Conservation (phyloP, 2,797 vertebrate species). For the Perodicticus potto region DNA sequence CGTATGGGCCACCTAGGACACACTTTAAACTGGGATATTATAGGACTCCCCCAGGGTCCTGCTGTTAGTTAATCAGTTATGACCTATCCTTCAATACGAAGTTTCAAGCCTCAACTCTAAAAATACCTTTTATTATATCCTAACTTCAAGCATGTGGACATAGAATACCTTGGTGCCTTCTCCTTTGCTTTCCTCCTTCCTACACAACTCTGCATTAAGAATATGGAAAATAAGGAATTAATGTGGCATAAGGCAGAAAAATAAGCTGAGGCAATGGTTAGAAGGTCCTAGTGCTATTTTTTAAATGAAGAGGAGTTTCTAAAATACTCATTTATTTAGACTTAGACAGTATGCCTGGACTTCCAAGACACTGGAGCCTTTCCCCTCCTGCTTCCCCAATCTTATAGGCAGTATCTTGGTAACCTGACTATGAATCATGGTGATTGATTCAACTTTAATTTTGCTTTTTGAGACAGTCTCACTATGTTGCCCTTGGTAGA, state of each 20-base stretch:
- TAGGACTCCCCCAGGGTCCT: neutral
- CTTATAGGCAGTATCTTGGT: neutral
- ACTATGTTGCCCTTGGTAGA: too few species aligned
- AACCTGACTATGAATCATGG: neutral
- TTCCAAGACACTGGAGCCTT: neutral
- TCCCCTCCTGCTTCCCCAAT: neutral
- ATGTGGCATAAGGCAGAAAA: conserved; percentile 48
- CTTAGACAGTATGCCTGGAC: neutral
- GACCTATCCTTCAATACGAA: neutral
- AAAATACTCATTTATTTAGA: neutral
- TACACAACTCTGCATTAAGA: conserved; percentile 12
- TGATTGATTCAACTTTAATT: conserved; percentile 35
- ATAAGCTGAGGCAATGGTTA: conserved; percentile 47
- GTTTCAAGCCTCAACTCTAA: neutral
- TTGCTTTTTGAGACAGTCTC: too few species aligned
- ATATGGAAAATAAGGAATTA: neutral
- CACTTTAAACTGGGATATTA: conserved; percentile 26
- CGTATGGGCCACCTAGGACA: conserved; percentile 23
- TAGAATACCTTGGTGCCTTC: conserved; percentile 13
- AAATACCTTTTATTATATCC: conserved; percentile 16
- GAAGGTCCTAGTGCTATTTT: neutral
- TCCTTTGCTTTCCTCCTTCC: neutral
- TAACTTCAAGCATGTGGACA: conserved; percentile 6
- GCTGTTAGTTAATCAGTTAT: neutral
- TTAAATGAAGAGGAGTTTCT: conserved; percentile 33